Base-by-base conservation (phyloP, 2,888 invertebrate genomes). In the Pandemis cinnamomeana region DNA sequence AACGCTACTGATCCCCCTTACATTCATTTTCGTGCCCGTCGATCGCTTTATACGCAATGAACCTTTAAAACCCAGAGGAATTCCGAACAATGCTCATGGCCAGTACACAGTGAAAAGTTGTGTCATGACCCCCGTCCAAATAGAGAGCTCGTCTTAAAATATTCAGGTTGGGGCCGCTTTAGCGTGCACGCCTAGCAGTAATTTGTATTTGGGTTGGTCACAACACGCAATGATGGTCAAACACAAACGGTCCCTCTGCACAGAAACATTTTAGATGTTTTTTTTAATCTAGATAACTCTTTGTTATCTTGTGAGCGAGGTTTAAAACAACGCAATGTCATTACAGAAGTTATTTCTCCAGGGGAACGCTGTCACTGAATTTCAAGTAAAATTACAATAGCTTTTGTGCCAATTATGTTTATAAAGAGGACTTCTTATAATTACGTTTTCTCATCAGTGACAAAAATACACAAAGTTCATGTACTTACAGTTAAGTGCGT, bases 141-240 rank as follows among this genome's bases (percentile, higher is more conserved):
- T 79, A 80, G 83, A 86, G 80, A 81, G 79, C 81, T 76, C 77
- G 84, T 87, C 87, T 87, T 89, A 85, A 90, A 90, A 89, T 90
- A 90, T 90, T 90, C 89, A 90, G 87, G 86, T 88, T 85, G 77
- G 81, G 84, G 84, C 81, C 82, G 83, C 78, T 77, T 76, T 78
- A 79, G 81, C 91, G 91, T 90, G 91, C 91, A 89, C 87, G 88
- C 80, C 84, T 80, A 78, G 80, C 81, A 78, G 86, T 88, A 88
- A 89, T 91, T 89, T 89, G 83, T 88, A 87, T 89, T 87, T 87
- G 80, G 88, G 86, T 84, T 84, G 87, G 82, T 85, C 86, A 81
- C 78, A 80, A 82, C 92, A 92, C 91, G 91, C 92, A 84, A 91
- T 86, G 88, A 89, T 87, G 84, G 81, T 81, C 83, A 84, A 80